Base-by-base conservation (phyloP, 37 sponge, comb jelly and placozoan genomes). In the Haliclona indistincta region DNA sequence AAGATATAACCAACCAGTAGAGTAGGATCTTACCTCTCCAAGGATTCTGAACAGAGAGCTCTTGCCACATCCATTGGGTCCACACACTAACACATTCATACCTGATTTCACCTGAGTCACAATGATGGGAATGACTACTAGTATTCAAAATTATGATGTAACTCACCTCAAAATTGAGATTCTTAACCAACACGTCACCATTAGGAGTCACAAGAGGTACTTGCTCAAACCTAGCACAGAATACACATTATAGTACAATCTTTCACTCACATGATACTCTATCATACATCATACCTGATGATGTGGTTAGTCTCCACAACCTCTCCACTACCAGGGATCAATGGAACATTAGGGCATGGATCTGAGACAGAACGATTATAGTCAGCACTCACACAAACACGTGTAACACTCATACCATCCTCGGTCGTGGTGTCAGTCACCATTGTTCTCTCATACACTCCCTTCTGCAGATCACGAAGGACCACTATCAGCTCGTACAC, bases 61-160 rank as follows among this genome's bases (percentile, higher is more conserved):
- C 78, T 96, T 96, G 25, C 97, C 97, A 80, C 97, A 96, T 33
- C 97, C 97, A 67, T 96, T 96, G 36, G 97, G 97, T 34, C 97
- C 97, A 83, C 93, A 89, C 30, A 96, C 91, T 29, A 96, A 70
- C 30, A 90, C 89, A 67, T 96, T 93, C 90, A 93, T 89, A 2
- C 97, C 97, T 43, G 93, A 82, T 55, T 79, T 84, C 25, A 95
- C 92, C 90, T 89, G 58, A 17, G 56, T 19, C 13, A n/a, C n/a
- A n/a, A n/a, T n/a, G n/a, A n/a, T n/a, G n/a, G n/a, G n/a, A n/a
- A n/a, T n/a, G 33, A 22, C 11, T n/a, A 43, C 22, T n/a, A 39
- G 39, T 38, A 38, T 6, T 3, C 17, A 3, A 8, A 8, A 28
- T 3, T 15, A 68, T 38, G 2, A 68, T n/a, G 26, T 8, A 26